A percentile compares a stretch with the other conserved stretches of the same genome.
Evolutionary conservation across 2,888 invertebrate species (phyloP).

Genomic region (Eutolmus rufibarbis): DNA sequence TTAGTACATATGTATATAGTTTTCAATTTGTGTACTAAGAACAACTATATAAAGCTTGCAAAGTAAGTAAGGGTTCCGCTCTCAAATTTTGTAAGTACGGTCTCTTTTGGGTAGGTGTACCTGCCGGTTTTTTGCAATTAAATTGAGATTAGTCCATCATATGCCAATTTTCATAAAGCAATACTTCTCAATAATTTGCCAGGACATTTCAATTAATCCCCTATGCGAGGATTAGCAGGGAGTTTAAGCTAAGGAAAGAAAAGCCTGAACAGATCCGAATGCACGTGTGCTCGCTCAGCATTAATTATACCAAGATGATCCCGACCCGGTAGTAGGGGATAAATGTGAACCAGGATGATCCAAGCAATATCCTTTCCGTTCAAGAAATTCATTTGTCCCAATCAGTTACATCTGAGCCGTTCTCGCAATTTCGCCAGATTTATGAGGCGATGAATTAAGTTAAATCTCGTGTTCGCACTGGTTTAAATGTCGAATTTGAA

Average conservation of each 20-base stretch:
- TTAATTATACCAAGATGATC: constrained; percentile 42
- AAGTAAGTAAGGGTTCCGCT: too few species aligned
- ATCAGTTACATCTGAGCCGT: constrained; percentile 47
- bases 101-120: neutral
- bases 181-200: neutral
- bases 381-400: constrained; percentile 44
- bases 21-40: too few species aligned
- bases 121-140: neutral
- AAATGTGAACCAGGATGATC: neutral
- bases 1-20: too few species aligned
- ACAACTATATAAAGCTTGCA: too few species aligned
- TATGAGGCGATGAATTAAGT: constrained; percentile 42
- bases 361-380: neutral
- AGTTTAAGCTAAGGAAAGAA: constrained; percentile 4
- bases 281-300: constrained; percentile 41
- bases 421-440: constrained; percentile 36
- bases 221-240: constrained; percentile 24
- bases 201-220: neutral
- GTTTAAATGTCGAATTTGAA: constrained; percentile 34
- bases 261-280: constrained; percentile 1
- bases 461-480: constrained; percentile 43
- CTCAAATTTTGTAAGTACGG: too few species aligned
- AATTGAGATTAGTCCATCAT: neutral
- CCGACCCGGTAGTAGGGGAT: neutral
- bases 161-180: neutral